Evolutionary conservation across 2,888 invertebrate genomes (phyloP).

Genomic region (Ormyrus nitidulus): DNA sequence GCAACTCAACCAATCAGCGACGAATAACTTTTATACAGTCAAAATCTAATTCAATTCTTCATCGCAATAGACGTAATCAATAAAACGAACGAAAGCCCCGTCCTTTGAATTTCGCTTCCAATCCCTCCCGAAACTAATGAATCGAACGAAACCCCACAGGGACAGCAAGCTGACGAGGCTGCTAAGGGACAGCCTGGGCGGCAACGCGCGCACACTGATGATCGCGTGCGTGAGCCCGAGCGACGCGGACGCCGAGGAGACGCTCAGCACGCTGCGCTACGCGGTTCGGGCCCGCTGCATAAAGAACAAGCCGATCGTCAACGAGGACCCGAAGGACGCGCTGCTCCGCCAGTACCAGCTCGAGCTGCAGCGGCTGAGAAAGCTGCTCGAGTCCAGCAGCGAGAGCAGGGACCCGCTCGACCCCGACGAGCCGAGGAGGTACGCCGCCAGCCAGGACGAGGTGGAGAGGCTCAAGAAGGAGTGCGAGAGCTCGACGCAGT

Average conservation of each 20-base stretch:
- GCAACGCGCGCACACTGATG: conserved; percentile 93
- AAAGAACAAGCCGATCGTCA: conserved; percentile 88
- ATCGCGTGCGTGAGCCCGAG: conserved; percentile 90
- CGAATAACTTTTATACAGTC: too few species aligned
- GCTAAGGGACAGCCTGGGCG: conserved; percentile 88
- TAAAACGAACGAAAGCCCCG: too few species aligned
- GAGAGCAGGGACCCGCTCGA: conserved; percentile 32
- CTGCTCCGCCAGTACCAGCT: conserved; percentile 89
- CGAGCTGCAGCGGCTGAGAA: conserved; percentile 85
- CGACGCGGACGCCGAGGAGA: conserved; percentile 89
- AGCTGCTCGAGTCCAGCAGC: conserved; percentile 75
- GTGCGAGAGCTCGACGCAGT: not conserved
- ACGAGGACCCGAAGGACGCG: conserved; percentile 94
- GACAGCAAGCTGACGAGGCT: conserved; percentile 91
- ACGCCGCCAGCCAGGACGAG: too few species aligned
- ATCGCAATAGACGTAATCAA: too few species aligned
- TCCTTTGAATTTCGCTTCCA: too few species aligned
- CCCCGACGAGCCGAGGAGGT: not conserved
- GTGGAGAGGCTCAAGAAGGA: too few species aligned
- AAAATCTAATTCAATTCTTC: too few species aligned
- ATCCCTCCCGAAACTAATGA: too few species aligned
- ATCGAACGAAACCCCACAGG: conserved; percentile 74
- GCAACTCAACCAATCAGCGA: too few species aligned
- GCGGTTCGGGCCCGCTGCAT: conserved; percentile 92
- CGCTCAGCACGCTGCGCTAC: conserved; percentile 87